Evolutionary conservation across 2,113 vertebrate species (phyloP), one percentile per base, ranked within the genome.

Genomic region (Colossoma macropomum): DNA sequence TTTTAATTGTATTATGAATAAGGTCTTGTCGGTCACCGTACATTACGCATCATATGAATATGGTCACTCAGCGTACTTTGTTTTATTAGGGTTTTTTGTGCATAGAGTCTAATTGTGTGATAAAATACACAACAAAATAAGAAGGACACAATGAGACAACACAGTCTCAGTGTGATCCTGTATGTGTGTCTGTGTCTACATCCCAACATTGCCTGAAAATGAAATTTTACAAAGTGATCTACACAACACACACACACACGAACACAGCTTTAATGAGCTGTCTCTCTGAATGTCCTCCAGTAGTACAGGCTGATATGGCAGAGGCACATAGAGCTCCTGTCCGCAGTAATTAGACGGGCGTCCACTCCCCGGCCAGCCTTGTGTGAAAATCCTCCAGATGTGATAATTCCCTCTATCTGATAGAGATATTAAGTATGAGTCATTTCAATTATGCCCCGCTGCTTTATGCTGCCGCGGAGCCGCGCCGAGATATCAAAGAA

Each of bases 351-450:
- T 82, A 76, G 79, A 54, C 59, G 45, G 63, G 63, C n/a, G 63
- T 83, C 45, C 27, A 76, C 54, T 83, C 56, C 66, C 56, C 66
- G 65, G 27, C 27, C 41, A 84, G 71, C 41, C 15, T 4, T 52
- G 30, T 56, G 38, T 23, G 19, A 70, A 82, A 78, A 86, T 86
- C 63, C 30, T 79, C 34, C 66, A 79, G 34, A 80, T 71, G 21
- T 38, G 59, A 80, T 86, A 82, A 83, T 74, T 79, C 50, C 69
- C 59, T 65, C 69, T 27, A 27, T 62, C 62, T 84, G 80, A 84
- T 80, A 30, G 66, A 77, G 73, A 84, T 80, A 84, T 80, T 83
- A 80, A 86, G 76, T 77, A 77, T 65, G 54, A 83, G 69, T 86
- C 73, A 77, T 66, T 80, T 76, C 81, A 80, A 77, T 80, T 80